A percentile compares a stretch with the other conserved stretches of the same genome.
These are phyloP conservation scores for Megaceryle alcyon DNA, from an alignment of 2,797 vertebrate species.

Conservation along the genomic window DNA sequence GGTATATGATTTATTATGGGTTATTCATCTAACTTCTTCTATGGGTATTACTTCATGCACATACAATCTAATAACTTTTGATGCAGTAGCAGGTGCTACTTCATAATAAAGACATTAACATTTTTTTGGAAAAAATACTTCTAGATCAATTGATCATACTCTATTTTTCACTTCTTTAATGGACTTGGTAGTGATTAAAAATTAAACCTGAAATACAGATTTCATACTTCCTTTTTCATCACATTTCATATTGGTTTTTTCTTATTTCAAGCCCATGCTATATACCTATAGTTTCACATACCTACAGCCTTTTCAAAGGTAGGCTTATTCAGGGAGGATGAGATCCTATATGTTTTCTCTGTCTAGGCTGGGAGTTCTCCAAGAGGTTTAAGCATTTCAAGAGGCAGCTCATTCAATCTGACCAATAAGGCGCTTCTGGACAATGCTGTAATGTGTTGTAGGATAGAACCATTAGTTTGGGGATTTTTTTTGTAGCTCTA, in stretches of 20 bases:
- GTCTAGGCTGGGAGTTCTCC: not conserved
- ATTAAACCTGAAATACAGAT: not conserved
- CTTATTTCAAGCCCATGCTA: not conserved
- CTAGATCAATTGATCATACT: not conserved
- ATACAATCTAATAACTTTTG: not conserved
- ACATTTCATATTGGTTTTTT: not conserved
- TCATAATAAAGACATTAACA: constrained; percentile 21
- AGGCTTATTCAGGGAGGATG: not conserved
- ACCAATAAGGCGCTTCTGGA: not conserved
- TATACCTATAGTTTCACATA: not conserved
- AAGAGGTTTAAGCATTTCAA: not conserved
- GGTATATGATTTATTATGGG: constrained; percentile 51
- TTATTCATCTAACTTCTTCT: constrained; percentile 45
- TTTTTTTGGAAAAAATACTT: not conserved
- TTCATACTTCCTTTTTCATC: not conserved
- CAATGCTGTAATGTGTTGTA: not conserved
- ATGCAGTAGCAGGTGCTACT: constrained; percentile 27
- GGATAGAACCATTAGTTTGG: not conserved
- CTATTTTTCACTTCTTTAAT: constrained; percentile 15
- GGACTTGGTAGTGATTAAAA: not conserved
- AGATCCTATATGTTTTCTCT: not conserved
- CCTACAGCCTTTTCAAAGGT: not conserved
- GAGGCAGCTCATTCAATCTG: not conserved
- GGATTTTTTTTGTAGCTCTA: not conserved
- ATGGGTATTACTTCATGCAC: constrained; percentile 4